These are phyloP conservation scores for Uloborus diversus DNA, from an alignment of 1,140 invertebrate genomes.

Conservation along the genomic window DNA sequence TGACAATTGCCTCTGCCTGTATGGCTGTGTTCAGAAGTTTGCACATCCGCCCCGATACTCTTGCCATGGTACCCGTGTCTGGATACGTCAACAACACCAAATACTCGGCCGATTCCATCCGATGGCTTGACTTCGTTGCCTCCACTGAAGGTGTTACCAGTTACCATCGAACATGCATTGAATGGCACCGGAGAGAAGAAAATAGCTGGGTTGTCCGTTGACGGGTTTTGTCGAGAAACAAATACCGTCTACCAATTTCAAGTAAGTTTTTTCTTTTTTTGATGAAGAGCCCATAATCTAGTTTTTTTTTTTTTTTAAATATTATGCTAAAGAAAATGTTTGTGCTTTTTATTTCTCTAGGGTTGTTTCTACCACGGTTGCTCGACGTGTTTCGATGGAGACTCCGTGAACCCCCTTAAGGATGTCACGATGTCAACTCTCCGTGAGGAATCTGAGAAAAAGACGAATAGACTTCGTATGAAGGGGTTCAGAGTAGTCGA, in stretches of 20 bases:
- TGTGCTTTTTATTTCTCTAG: background rate
- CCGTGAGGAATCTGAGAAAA: background rate
- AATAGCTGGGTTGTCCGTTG: background rate
- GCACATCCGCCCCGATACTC: conserved; percentile 19
- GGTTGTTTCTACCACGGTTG: background rate
- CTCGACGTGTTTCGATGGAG: background rate
- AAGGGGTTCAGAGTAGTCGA: background rate
- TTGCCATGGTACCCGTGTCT: conserved; percentile 33
- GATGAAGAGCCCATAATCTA: background rate
- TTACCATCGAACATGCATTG: conserved; percentile 25
- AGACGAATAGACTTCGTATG: background rate
- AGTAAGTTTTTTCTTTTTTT: background rate
- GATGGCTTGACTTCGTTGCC: conserved; percentile 37
- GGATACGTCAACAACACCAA: conserved; percentile 19
- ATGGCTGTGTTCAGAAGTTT: conserved; percentile 5
- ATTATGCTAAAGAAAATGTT: too few species aligned
- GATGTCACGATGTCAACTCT: background rate
- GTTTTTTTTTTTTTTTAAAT: background rate
- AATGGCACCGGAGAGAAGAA: conserved; percentile 13
- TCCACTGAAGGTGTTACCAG: conserved; percentile 8
- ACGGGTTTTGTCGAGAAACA: conserved; percentile 11
- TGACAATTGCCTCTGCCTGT: conserved; percentile 35
- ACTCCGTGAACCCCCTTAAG: background rate
- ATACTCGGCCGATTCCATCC: background rate
- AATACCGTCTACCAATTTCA: conserved; percentile 22